These are phyloP conservation scores for Promerops cafer DNA, from an alignment of 2,113 vertebrate species.

Conservation along the genomic window DNA sequence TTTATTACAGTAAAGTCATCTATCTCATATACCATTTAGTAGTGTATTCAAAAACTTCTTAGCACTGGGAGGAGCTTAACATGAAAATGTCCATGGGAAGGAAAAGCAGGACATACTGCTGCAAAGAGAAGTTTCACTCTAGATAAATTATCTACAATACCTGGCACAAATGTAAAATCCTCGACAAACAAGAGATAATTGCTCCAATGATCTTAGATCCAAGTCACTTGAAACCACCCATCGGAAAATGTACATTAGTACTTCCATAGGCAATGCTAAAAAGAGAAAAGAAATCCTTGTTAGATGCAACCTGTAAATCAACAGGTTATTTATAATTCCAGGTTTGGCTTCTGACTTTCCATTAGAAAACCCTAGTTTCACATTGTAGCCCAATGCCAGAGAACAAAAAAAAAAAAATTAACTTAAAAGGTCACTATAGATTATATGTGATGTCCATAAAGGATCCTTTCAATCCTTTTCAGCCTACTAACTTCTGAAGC, in stretches of 20 bases:
- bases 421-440: not conserved
- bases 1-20: not conserved
- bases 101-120: not conserved
- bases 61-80: not conserved
- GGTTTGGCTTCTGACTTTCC: not conserved
- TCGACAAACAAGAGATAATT: slow-evolving; percentile 91
- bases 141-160: slow-evolving; percentile 63
- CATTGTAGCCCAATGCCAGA: not conserved
- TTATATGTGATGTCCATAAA: not conserved
- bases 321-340: not conserved
- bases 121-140: not conserved
- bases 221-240: slow-evolving; percentile 98
- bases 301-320: not conserved
- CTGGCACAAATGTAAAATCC: slow-evolving; percentile 98
- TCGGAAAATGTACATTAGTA: slow-evolving; percentile 97
- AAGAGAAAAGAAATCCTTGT: not conserved
- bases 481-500: not conserved
- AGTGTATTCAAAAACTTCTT: not conserved
- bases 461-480: not conserved
- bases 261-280: slow-evolving; percentile 88
- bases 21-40: not conserved
- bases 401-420: not conserved
- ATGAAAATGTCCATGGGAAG: not conserved
- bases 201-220: slow-evolving; percentile 92
- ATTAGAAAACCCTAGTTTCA: not conserved